A percentile compares a stretch with the other conserved stretches of the same genome.
These are phyloP conservation scores for Drosophila jambulina DNA, from an alignment of 1,140 invertebrate genomes.

Conservation along the genomic window DNA sequence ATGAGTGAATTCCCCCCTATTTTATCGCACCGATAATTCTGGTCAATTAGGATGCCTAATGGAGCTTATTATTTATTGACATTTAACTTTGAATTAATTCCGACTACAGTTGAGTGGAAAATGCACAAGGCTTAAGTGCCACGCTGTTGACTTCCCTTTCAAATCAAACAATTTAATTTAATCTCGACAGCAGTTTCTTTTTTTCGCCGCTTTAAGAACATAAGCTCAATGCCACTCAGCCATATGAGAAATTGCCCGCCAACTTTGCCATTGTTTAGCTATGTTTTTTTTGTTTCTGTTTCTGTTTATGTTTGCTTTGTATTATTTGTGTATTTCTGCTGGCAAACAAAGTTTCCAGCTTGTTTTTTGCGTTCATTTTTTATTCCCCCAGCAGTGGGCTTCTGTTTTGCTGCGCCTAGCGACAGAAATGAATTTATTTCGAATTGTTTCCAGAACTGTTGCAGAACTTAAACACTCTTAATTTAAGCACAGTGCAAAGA, in stretches of 20 bases:
- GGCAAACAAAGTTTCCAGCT: constrained; percentile 38
- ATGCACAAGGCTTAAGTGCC: constrained; percentile 30
- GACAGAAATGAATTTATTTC: constrained; percentile 64
- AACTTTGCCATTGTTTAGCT: constrained; percentile 46
- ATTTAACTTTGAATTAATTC: constrained; percentile 9
- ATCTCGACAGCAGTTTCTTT: constrained; percentile 30
- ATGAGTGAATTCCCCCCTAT: neutral
- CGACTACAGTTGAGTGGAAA: constrained; percentile 8
- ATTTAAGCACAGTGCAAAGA: constrained; percentile 47
- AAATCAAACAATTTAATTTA: constrained; percentile 41
- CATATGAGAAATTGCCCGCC: constrained; percentile 24
- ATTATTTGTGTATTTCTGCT: constrained; percentile 65
- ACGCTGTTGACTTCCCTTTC: constrained; percentile 16
- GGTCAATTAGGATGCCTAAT: constrained; percentile 32
- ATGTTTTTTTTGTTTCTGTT: constrained; percentile 50
- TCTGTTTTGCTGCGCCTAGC: constrained; percentile 55
- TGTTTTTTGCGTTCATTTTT: constrained; percentile 30
- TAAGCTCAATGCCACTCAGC: constrained; percentile 21
- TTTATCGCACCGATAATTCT: constrained; percentile 1
- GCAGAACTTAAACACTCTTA: constrained; percentile 45
- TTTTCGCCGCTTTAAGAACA: constrained; percentile 20
- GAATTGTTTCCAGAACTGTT: constrained; percentile 50
- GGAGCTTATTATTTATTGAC: constrained; percentile 29
- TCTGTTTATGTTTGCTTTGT: constrained; percentile 49
- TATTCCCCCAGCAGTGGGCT: constrained; percentile 9